These are phyloP conservation scores for Pinctada fucata DNA, from an alignment of 2,888 invertebrate species.

Conservation along the genomic window DNA sequence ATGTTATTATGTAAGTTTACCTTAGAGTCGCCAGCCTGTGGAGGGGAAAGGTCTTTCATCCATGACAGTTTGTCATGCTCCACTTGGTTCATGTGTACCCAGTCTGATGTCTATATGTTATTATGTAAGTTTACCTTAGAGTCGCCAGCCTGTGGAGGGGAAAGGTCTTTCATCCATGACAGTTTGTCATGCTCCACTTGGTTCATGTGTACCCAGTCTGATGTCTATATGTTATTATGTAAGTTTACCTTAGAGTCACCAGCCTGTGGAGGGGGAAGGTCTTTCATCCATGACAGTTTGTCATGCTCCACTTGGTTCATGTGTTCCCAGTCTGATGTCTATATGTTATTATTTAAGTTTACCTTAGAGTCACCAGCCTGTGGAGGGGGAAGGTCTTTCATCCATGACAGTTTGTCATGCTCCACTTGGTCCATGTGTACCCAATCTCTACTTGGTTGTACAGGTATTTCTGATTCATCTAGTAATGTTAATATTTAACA, in stretches of 20 bases:
- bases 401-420: conserved; percentile 92
- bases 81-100: conserved; percentile 90
- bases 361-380: conserved; percentile 58
- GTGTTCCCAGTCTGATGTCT: conserved; percentile 82
- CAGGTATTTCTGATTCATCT: conserved; percentile 69
- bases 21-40: conserved; percentile 57
- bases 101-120: too few species aligned
- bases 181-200: conserved; percentile 91
- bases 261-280: conserved; percentile 78
- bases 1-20: too few species aligned
- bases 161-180: conserved; percentile 90
- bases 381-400: conserved; percentile 82
- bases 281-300: conserved; percentile 93
- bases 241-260: conserved; percentile 51
- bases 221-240: too few species aligned
- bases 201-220: conserved; percentile 90
- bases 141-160: conserved; percentile 69
- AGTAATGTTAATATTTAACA: neutral
- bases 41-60: conserved; percentile 85
- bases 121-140: too few species aligned
- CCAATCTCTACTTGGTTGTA: conserved; percentile 81
- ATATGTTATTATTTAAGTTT: neutral
- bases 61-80: conserved; percentile 93
- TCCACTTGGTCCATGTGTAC: conserved; percentile 91
- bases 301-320: conserved; percentile 91